Percentiles rank a stretch among this genome's conserved stretches.
These are phyloP conservation scores for Andrena fulva DNA, from an alignment of 2,888 invertebrate genomes.

Conservation along the genomic window DNA sequence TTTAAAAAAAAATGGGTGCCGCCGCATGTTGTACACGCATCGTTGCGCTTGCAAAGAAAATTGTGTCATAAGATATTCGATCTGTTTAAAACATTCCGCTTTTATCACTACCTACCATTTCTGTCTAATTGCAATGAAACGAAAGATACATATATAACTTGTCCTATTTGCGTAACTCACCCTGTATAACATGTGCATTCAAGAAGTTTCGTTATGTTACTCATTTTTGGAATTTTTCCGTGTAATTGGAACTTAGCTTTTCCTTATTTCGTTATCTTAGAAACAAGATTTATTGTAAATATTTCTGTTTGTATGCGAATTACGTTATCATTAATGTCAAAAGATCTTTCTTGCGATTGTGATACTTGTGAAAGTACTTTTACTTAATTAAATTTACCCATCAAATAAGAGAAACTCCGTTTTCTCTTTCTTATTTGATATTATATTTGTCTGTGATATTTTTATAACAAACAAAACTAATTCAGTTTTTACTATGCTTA, in stretches of 20 bases:
- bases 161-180: slow-evolving; percentile 8
- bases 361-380: slow-evolving; percentile 57
- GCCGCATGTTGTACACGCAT: too few species aligned
- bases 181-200: slow-evolving; percentile 9
- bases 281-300: slow-evolving; percentile 54
- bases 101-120: too few species aligned
- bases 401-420: slow-evolving; percentile 20
- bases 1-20: too few species aligned
- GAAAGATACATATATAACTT: slow-evolving; percentile 3
- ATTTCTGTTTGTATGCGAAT: slow-evolving; percentile 46
- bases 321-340: slow-evolving; percentile 45
- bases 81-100: too few species aligned
- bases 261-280: slow-evolving; percentile 21
- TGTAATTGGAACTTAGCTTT: slow-evolving; percentile 4
- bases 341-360: slow-evolving; percentile 60
- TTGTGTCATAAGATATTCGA: too few species aligned
- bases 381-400: slow-evolving; percentile 24
- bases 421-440: slow-evolving; percentile 38
- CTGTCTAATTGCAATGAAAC: too few species aligned
- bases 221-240: slow-evolving; percentile 19
- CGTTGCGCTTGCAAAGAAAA: too few species aligned
- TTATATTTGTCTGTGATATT: slow-evolving; percentile 63
- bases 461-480: slow-evolving; percentile 42
- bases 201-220: slow-evolving; percentile 7
- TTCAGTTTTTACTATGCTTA: slow-evolving; percentile 38